Conservation (phyloP, 2,797 vertebrate species). For the Scomberomorus guttatus region DNA sequence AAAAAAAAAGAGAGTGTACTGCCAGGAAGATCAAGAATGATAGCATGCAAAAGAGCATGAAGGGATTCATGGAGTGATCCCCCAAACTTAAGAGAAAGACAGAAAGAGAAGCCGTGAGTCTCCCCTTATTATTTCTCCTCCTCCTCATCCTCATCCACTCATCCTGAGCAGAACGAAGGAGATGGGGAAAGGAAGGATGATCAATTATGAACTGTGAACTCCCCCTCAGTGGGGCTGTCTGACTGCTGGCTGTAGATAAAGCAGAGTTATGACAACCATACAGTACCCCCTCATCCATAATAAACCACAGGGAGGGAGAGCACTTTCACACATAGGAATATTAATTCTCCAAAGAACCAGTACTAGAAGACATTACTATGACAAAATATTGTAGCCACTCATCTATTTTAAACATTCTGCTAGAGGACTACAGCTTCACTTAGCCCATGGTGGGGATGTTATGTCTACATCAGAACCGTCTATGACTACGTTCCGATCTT, state of each 20-base stretch:
- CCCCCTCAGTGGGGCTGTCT: slow-evolving; percentile 76
- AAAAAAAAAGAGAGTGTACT: background rate
- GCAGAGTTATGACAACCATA: slow-evolving; percentile 81
- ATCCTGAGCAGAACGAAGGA: slow-evolving; percentile 71
- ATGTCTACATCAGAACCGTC: slow-evolving; percentile 15
- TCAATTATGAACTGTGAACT: slow-evolving; percentile 85
- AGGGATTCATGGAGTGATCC: slow-evolving; percentile 38
- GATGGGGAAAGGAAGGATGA: slow-evolving; percentile 78
- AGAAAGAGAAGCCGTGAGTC: slow-evolving; percentile 39
- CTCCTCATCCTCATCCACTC: slow-evolving; percentile 59
- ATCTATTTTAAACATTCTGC: slow-evolving; percentile 61
- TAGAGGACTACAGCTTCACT: slow-evolving; percentile 22
- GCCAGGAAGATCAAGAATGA: slow-evolving; percentile 17
- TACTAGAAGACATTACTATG: slow-evolving; percentile 48
- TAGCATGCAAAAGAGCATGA: slow-evolving; percentile 1
- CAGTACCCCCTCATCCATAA: slow-evolving; percentile 78
- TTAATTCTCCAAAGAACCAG: slow-evolving; percentile 66
- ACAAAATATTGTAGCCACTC: slow-evolving; percentile 59
- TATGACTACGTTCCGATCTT: slow-evolving; percentile 15
- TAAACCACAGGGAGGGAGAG: slow-evolving; percentile 73
- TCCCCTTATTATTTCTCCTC: slow-evolving; percentile 61
- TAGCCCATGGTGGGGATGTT: slow-evolving; percentile 18
- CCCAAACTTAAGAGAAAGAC: slow-evolving; percentile 53
- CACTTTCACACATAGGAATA: slow-evolving; percentile 63
- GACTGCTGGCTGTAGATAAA: slow-evolving; percentile 84